These are phyloP conservation scores for Drosophila mettleri DNA, from an alignment of 2,888 invertebrate genomes.

Conservation along the genomic window DNA sequence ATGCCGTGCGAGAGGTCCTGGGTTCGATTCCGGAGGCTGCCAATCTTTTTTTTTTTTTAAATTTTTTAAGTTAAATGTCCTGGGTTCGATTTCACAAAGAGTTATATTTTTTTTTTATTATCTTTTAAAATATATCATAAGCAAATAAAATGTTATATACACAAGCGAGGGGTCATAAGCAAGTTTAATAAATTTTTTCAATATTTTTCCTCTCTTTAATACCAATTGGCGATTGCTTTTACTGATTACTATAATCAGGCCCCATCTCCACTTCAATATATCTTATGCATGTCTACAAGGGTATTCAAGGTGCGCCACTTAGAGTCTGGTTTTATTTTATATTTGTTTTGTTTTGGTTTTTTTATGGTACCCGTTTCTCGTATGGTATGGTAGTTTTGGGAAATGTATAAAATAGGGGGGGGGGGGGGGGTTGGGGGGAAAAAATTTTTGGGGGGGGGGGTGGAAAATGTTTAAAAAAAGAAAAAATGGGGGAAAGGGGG, in stretches of 20 bases:
- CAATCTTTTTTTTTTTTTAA: too few species aligned
- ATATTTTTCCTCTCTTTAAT: background rate
- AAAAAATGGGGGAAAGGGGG: too few species aligned
- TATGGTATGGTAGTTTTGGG: too few species aligned
- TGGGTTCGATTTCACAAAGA: background rate
- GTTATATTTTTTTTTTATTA: background rate
- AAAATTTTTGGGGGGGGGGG: too few species aligned
- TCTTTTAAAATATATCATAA: background rate
- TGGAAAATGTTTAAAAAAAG: too few species aligned
- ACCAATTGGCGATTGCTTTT: background rate
- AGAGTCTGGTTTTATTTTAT: background rate
- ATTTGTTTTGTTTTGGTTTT: constrained; percentile 15
- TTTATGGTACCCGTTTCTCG: constrained; percentile 35
- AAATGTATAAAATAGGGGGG: too few species aligned
- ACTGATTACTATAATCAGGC: too few species aligned
- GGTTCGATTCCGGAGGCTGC: background rate
- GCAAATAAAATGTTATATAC: background rate
- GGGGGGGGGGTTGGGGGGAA: too few species aligned
- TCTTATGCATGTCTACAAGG: background rate
- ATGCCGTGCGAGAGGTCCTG: background rate
- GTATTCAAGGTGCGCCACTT: background rate
- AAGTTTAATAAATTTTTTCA: background rate
- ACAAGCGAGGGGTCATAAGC: background rate
- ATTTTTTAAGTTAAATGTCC: background rate
- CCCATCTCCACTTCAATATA: background rate